phyloP scores from a whole-genome alignment of 2,888 invertebrate species.

The Hetaerina titia region DNA sequence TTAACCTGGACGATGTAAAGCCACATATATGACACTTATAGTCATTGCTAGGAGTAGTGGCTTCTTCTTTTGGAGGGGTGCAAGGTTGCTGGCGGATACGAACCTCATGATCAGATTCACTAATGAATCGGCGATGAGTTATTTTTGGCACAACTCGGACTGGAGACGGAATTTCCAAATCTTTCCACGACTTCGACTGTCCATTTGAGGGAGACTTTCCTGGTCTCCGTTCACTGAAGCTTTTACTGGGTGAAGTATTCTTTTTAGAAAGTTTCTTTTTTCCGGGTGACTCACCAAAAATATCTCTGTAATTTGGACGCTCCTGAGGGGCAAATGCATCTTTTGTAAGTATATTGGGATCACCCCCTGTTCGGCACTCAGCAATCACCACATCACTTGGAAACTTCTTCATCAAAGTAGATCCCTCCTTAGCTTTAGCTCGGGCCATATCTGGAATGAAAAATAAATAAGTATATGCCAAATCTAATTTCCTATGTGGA shows the following conservation, averaged over 20 bases:
- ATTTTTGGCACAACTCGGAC: conserved; percentile 73
- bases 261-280: conserved; percentile 77
- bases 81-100: conserved; percentile 81
- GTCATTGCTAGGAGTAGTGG: conserved; percentile 73
- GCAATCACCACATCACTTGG: conserved; percentile 87
- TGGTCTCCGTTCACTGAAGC: conserved; percentile 68
- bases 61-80: conserved; percentile 75
- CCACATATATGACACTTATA: conserved; percentile 83
- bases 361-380: conserved; percentile 85
- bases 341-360: conserved; percentile 84
- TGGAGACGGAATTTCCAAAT: conserved; percentile 67
- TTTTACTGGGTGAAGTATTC: conserved; percentile 70
- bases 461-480: background rate
- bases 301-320: conserved; percentile 78
- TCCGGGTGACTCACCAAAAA: conserved; percentile 78
- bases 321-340: conserved; percentile 80
- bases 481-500: background rate
- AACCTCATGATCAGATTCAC: conserved; percentile 81
- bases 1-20: conserved; percentile 84
- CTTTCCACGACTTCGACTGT: conserved; percentile 62
- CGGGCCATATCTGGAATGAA: conserved; percentile 59
- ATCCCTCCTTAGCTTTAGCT: conserved; percentile 80
- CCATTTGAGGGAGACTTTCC: conserved; percentile 47
- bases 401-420: conserved; percentile 86
- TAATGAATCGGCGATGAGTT: conserved; percentile 78